These are phyloP conservation scores for Stegodyphus dumicola DNA, from an alignment of 1,140 invertebrate species.

Conservation along the genomic window DNA sequence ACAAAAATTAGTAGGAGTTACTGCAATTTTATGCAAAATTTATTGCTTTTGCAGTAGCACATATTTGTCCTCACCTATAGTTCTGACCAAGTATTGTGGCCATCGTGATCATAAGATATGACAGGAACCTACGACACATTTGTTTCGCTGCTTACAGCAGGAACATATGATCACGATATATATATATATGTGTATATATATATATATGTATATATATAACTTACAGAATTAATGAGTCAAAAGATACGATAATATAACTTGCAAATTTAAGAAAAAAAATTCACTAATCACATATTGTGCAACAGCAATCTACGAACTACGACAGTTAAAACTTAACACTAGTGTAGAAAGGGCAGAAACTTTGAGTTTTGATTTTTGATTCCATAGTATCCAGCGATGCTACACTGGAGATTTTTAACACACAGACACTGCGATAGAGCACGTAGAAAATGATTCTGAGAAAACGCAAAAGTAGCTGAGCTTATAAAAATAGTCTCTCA, in stretches of 20 bases:
- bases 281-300: slow-evolving; percentile 31
- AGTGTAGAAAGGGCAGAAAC: slow-evolving; percentile 54
- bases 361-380: slow-evolving; percentile 62
- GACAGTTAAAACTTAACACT: slow-evolving; percentile 59
- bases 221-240: slow-evolving; percentile 10
- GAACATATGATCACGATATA: background rate
- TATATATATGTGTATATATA: background rate
- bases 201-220: no score
- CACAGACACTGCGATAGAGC: slow-evolving; percentile 54
- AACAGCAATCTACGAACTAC: slow-evolving; percentile 40
- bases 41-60: slow-evolving; percentile 16
- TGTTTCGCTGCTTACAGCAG: background rate
- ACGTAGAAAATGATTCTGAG: slow-evolving; percentile 60
- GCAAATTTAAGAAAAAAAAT: slow-evolving; percentile 14
- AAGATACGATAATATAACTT: slow-evolving; percentile 24
- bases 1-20: slow-evolving; percentile 14
- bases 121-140: slow-evolving; percentile 29
- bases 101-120: slow-evolving; percentile 1
- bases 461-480: slow-evolving; percentile 60
- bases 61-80: background rate
- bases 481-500: slow-evolving; percentile 62
- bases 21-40: slow-evolving; percentile 15
- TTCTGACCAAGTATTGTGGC: background rate
- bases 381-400: slow-evolving; percentile 41
- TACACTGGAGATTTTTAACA: slow-evolving; percentile 45